phyloP scores from a whole-genome alignment of 2,888 invertebrate genomes.

The Pegoplata infirma region DNA sequence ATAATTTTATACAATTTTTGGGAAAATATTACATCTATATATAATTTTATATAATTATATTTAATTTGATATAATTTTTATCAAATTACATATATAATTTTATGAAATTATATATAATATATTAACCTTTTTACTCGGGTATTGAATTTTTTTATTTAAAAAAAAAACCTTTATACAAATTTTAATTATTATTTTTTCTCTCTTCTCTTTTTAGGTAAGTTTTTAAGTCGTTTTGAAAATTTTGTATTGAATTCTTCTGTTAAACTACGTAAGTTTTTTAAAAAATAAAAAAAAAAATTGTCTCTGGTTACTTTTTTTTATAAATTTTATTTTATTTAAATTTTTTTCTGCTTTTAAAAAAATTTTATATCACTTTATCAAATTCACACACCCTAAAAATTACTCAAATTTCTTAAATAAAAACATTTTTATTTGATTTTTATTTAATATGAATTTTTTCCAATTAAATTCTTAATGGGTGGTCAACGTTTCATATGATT shows the following conservation, averaged over 20 bases:
- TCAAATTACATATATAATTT: no score
- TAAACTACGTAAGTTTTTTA: conserved; percentile 26
- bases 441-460: conserved; percentile 7
- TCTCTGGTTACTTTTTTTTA: background rate
- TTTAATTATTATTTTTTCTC: conserved; percentile 24
- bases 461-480: conserved; percentile 50
- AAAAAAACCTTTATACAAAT: background rate
- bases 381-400: conserved; percentile 8
- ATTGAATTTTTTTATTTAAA: background rate
- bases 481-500: conserved; percentile 21
- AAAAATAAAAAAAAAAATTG: no score
- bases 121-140: no score
- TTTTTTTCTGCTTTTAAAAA: background rate
- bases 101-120: no score
- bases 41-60: no score
- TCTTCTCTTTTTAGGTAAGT: conserved; percentile 62
- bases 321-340: background rate
- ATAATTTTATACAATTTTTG: no score
- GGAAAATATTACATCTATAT: no score
- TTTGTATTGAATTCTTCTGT: background rate
- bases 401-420: conserved; percentile 20
- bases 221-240: background rate
- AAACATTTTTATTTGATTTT: background rate
- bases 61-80: no score
- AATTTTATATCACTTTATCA: background rate